Percentiles rank a stretch among this genome's conserved stretches.
phyloP scores from a whole-genome alignment of 2,797 vertebrate species.

The Micrastur ruficollis region DNA sequence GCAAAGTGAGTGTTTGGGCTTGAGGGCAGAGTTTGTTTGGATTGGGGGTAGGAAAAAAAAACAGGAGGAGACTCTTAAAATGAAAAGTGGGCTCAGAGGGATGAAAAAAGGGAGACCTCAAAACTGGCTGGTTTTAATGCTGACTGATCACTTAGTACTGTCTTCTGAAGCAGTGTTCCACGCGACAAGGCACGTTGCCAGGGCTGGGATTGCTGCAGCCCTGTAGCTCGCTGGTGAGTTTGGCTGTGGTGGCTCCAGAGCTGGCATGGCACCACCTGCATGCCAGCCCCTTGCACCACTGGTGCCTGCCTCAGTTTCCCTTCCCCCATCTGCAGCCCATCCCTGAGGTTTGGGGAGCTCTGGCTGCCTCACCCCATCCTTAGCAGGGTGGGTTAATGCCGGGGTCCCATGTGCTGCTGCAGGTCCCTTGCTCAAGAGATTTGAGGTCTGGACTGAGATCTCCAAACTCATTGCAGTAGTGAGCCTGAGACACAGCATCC shows the following conservation, averaged over 20 bases:
- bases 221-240: not conserved
- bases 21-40: not conserved
- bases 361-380: not conserved
- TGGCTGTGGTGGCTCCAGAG: not conserved
- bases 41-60: not conserved
- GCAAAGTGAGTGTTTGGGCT: not conserved
- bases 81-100: not conserved
- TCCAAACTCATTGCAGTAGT: not conserved
- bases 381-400: not conserved
- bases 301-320: not conserved
- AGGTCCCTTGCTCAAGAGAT: not conserved
- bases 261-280: not conserved
- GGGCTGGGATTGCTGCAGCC: not conserved
- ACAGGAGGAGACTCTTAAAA: not conserved
- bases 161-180: not conserved
- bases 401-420: not conserved
- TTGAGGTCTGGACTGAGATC: not conserved
- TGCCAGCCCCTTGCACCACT: too few relatives aligned
- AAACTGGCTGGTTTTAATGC: not conserved
- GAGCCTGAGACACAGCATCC: not conserved
- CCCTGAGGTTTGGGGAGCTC: not conserved
- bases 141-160: not conserved
- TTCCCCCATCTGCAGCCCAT: not conserved
- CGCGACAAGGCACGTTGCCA: rapidly evolving
- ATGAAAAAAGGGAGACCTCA: not conserved